phyloP scores from a whole-genome alignment of 2,888 invertebrate genomes.

The Lottia gigantea region DNA sequence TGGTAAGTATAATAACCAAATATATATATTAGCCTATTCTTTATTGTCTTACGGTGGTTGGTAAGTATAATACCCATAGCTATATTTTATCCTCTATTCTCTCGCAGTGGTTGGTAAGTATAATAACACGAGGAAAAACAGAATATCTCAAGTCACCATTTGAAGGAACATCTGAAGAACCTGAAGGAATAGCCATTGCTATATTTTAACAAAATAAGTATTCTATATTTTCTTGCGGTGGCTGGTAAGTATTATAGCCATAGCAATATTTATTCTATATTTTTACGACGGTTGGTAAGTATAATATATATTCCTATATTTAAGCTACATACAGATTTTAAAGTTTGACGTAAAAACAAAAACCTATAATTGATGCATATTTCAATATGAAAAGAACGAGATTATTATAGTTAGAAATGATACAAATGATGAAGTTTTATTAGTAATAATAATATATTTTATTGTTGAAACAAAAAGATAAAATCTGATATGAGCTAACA shows the following conservation, averaged over 20 bases:
- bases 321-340: too few species aligned
- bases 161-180: conserved; percentile 76
- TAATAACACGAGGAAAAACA: conserved; percentile 71
- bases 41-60: conserved; percentile 60
- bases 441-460: too few species aligned
- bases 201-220: too few species aligned
- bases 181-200: conserved; percentile 47
- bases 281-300: conserved; percentile 70
- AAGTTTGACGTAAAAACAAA: too few species aligned
- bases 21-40: too few species aligned
- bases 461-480: too few species aligned
- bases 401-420: too few species aligned
- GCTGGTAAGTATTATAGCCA: conserved; percentile 70
- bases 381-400: too few species aligned
- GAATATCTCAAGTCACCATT: conserved; percentile 81
- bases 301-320: background rate
- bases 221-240: conserved; percentile 58
- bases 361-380: too few species aligned
- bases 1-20: conserved; percentile 70
- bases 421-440: too few species aligned
- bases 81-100: conserved; percentile 55
- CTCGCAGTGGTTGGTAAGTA: conserved; percentile 30
- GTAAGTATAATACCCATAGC: conserved; percentile 68
- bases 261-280: conserved; percentile 56
- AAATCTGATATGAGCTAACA: too few species aligned